Evolutionary conservation across 2,888 invertebrate genomes (phyloP), one percentile per base, ranked within the genome.

Genomic region (Rhagium mordax): DNA sequence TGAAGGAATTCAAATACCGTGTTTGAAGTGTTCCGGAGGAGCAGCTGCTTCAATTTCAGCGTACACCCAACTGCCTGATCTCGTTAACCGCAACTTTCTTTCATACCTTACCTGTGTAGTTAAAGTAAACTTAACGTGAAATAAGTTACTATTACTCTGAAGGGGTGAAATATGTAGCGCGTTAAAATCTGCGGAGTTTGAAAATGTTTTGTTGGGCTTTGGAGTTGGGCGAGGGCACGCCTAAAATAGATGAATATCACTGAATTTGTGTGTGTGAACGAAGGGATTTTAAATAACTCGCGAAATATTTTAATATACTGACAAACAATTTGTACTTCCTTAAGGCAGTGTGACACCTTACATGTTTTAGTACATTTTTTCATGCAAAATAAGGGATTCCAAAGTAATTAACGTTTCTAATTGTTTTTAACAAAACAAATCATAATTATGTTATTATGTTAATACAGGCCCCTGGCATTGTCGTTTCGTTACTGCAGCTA

Each of bases 61-160:
- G 27, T 24, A 59, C 59, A 59, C 59, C 33, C 33, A 33, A 27
- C 59, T 13, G 33, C 27, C 59, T 27, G 59, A 59, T 59, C 59
- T 59, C 24, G 59, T 59, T 59, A 33, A 59, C 59, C 59, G 59
- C 59, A 59, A 59, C 59, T 59, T 59, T 59, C 59, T 59, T 59
- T 59, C 16, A 20, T 51, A 51, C 51, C 18, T 24, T 33, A 59
- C 16, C 59, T 33, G 59, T 18, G 59, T 27, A 24, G 27, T 5
- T 57, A 59, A 59, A 59, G 33, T 33, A 59, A 59, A 55, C 55
- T 55, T 55, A 55, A 59, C 27, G 29, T 16, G 33, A 59, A 18
- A 59, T 59, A 59, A 59, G 29, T 59, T 59, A 15, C 27, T 16
- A 27, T 59, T 59, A 59, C 16, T 59, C 5, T 27, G n/a, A 59